Percentiles rank a stretch among this genome's conserved stretches.
These are phyloP conservation scores for Agapornis roseicollis DNA, from an alignment of 2,113 vertebrate genomes.

Conservation along the genomic window DNA sequence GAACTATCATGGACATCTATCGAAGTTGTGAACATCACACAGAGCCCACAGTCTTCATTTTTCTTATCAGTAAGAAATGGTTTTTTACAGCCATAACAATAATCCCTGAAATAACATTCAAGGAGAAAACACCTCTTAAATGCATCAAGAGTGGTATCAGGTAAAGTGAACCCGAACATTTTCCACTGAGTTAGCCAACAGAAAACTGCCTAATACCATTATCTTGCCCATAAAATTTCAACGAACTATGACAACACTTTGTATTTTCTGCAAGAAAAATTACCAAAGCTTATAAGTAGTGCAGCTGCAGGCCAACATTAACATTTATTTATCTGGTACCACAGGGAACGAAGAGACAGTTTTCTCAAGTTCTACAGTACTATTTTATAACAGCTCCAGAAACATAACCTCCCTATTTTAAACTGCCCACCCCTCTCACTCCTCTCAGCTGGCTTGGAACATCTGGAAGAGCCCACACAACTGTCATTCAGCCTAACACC, in stretches of 20 bases:
- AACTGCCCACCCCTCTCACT: accelerated
- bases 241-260: not conserved
- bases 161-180: not conserved
- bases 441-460: not conserved
- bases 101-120: not conserved
- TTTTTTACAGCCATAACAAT: not conserved
- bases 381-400: not conserved
- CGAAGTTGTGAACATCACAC: not conserved
- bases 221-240: not conserved
- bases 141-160: not conserved
- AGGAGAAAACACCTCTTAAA: not conserved
- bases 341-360: accelerated
- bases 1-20: not conserved
- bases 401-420: not conserved
- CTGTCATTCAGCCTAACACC: not conserved
- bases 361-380: not conserved
- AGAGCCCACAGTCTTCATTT: not conserved
- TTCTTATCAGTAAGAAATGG: accelerated
- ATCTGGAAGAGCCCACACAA: accelerated
- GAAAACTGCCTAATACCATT: not conserved
- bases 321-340: not conserved
- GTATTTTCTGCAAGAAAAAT: not conserved
- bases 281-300: not conserved
- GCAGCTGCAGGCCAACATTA: not conserved
- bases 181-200: not conserved